These are phyloP conservation scores for Stictonetta naevosa DNA, from an alignment of 2,113 vertebrate genomes.

Conservation along the genomic window DNA sequence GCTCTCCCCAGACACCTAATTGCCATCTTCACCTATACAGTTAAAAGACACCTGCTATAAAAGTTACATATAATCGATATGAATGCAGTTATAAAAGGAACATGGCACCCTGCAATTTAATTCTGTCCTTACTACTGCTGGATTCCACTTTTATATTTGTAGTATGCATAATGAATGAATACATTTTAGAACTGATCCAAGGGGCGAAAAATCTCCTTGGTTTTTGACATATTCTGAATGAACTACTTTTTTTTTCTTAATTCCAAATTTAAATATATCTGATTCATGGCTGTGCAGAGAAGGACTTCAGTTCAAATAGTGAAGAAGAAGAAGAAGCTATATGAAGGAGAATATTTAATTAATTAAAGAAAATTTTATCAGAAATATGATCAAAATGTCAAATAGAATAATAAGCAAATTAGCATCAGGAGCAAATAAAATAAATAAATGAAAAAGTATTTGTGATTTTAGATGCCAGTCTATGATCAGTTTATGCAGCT, in stretches of 20 bases:
- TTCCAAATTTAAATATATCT: neutral
- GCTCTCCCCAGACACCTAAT: conserved; percentile 14
- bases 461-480: neutral
- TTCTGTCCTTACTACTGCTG: conserved; percentile 63
- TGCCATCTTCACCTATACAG: conserved; percentile 44
- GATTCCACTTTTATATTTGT: conserved; percentile 69
- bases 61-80: conserved; percentile 75
- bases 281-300: neutral
- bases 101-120: conserved; percentile 68
- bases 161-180: conserved; percentile 60
- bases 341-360: neutral
- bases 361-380: neutral
- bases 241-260: conserved; percentile 36
- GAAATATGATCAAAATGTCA: neutral
- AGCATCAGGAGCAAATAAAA: neutral
- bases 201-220: neutral
- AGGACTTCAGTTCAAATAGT: neutral
- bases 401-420: neutral
- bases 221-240: conserved; percentile 46
- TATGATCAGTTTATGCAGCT: neutral
- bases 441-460: neutral
- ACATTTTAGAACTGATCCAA: conserved; percentile 8
- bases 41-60: conserved; percentile 61
- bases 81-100: conserved; percentile 70
- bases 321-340: neutral